phyloP scores from a whole-genome alignment of 1,140 invertebrate species.

The Sitodiplosis mosellana region DNA sequence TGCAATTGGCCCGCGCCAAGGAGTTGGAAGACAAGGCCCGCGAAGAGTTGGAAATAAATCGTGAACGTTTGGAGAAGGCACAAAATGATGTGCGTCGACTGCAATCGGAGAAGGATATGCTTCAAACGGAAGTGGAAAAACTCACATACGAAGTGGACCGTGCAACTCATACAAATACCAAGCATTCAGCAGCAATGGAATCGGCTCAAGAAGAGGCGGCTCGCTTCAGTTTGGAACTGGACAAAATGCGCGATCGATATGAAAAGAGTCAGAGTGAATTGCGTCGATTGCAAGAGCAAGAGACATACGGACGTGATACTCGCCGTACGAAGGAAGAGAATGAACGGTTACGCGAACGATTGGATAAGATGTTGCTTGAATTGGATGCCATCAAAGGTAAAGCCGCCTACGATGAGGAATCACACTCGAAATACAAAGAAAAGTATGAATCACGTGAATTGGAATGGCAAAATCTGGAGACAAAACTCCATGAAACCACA shows the following conservation, averaged over 20 bases:
- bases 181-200: conserved; percentile 64
- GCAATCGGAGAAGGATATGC: conserved; percentile 69
- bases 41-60: conserved; percentile 72
- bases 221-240: conserved; percentile 66
- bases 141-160: conserved; percentile 69
- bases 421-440: conserved; percentile 57
- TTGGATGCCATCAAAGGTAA: conserved; percentile 64
- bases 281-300: conserved; percentile 53
- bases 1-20: conserved; percentile 67
- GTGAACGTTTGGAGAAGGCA: conserved; percentile 77
- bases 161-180: conserved; percentile 61
- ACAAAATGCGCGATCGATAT: conserved; percentile 79
- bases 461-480: conserved; percentile 57
- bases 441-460: conserved; percentile 49
- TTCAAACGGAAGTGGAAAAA: conserved; percentile 66
- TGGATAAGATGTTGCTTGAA: conserved; percentile 63
- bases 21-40: conserved; percentile 83
- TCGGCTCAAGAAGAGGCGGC: conserved; percentile 78
- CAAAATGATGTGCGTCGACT: conserved; percentile 65
- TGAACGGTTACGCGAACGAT: conserved; percentile 59
- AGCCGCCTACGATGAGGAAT: conserved; percentile 75
- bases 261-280: conserved; percentile 68
- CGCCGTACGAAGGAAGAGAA: conserved; percentile 60
- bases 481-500: conserved; percentile 55
- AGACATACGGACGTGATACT: conserved; percentile 48